These are phyloP conservation scores for Oscheius sp. DNA, from an alignment of 2,888 invertebrate species.

Conservation along the genomic window DNA sequence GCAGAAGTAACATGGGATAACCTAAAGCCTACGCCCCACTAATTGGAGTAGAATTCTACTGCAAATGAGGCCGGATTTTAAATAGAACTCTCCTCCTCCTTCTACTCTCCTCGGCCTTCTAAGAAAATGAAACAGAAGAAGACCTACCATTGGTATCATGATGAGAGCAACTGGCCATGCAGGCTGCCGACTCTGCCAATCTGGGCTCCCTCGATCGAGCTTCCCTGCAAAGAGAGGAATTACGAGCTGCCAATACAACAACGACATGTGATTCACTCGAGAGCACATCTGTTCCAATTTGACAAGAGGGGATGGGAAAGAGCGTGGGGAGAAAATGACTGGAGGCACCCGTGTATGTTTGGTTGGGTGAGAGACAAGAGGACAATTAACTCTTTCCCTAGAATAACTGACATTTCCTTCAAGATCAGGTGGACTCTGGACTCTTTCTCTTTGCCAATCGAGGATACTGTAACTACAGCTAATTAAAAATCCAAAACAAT, in stretches of 20 bases:
- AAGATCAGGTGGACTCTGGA: too few species aligned
- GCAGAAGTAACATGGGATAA: too few species aligned
- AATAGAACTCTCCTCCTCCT: too few species aligned
- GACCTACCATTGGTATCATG: slow-evolving; percentile 5
- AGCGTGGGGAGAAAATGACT: slow-evolving; percentile 10
- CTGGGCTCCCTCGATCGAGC: slow-evolving; percentile 9
- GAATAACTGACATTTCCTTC: too few species aligned
- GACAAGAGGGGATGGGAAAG: slow-evolving; percentile 21
- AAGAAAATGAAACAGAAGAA: background rate
- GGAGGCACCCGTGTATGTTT: background rate
- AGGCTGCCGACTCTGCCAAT: background rate
- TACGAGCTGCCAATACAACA: slow-evolving; percentile 27
- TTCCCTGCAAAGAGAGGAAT: slow-evolving; percentile 23
- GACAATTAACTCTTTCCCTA: background rate
- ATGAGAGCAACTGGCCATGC: slow-evolving; percentile 26
- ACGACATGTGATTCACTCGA: slow-evolving; percentile 28
- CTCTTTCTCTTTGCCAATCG: too few species aligned
- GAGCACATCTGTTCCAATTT: slow-evolving; percentile 26
- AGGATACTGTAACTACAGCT: too few species aligned
- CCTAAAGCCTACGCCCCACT: too few species aligned
- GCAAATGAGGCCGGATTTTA: too few species aligned
- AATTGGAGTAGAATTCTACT: too few species aligned
- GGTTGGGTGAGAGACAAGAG: background rate
- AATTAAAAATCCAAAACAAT: too few species aligned
- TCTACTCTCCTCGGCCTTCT: too few species aligned